Conservation (phyloP, 2,113 vertebrate genomes). For the Chrysemys picta region DNA sequence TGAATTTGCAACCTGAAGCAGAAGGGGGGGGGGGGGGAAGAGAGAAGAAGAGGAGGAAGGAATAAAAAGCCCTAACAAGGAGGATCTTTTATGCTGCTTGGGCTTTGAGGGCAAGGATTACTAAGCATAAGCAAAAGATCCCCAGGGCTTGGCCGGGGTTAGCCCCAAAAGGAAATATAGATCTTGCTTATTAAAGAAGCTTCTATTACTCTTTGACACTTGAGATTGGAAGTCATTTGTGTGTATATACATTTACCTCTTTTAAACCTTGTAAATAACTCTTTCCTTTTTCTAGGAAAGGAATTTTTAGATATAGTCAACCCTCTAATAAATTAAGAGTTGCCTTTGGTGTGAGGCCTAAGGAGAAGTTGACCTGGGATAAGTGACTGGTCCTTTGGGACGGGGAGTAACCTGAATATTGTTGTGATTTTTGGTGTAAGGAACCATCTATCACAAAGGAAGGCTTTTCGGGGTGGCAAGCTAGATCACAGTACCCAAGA, state of each 20-base stretch:
- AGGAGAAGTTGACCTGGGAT: background rate
- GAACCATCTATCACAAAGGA: background rate
- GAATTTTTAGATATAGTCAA: background rate
- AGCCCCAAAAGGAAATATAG: background rate
- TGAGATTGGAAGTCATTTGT: too few relatives aligned
- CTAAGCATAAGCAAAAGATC: background rate
- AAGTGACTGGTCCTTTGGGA: too few relatives aligned
- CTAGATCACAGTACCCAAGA: background rate
- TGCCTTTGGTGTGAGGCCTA: background rate
- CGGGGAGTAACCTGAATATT: background rate
- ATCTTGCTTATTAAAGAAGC: background rate
- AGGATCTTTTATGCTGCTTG: background rate
- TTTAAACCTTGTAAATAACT: background rate
- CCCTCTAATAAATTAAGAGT: background rate
- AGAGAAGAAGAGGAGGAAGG: background rate
- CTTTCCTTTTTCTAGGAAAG: background rate
- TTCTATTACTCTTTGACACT: background rate
- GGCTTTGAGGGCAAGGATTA: background rate
- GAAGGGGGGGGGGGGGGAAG: background rate
- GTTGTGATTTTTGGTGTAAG: background rate
- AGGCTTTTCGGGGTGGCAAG: background rate
- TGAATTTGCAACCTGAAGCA: background rate
- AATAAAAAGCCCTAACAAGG: background rate
- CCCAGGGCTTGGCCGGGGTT: too few relatives aligned
- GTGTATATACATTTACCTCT: background rate